These are phyloP conservation scores for Lacanobia oleracea DNA, from an alignment of 2,888 invertebrate genomes.

Conservation along the genomic window DNA sequence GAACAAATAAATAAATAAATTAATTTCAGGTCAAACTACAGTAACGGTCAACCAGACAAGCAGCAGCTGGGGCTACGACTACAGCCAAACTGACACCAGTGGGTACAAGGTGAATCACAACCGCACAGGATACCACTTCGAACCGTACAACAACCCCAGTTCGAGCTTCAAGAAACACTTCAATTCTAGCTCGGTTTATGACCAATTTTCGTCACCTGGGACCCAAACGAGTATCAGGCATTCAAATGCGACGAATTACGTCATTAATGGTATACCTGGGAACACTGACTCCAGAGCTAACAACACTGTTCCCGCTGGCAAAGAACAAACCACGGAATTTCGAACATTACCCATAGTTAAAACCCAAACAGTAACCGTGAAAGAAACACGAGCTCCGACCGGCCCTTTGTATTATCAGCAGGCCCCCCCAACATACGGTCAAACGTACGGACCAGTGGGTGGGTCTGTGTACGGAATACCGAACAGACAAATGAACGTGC, in stretches of 20 bases:
- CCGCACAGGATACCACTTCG: background rate
- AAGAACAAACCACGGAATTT: too few species aligned
- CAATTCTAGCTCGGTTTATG: background rate
- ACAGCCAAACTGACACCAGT: background rate
- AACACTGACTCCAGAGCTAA: background rate
- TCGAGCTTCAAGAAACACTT: background rate
- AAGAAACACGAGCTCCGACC: background rate
- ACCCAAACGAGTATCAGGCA: background rate
- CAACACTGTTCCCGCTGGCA: background rate
- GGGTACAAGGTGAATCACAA: background rate
- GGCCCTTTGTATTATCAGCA: background rate
- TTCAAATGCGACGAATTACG: background rate
- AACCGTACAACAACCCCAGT: conserved; percentile 1
- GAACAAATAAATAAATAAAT: too few species aligned
- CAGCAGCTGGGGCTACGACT: background rate
- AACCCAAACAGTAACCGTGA: too few species aligned
- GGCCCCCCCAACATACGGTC: background rate
- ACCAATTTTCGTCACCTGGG: background rate
- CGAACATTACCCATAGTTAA: too few species aligned
- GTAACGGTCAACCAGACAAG: background rate
- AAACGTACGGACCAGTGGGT: background rate
- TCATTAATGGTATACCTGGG: background rate
- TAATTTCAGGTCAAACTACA: background rate
- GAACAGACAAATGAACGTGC: background rate
- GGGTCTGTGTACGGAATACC: background rate